Conservation (phyloP, 1,140 invertebrate species). For the Zaprionus vittiger region DNA sequence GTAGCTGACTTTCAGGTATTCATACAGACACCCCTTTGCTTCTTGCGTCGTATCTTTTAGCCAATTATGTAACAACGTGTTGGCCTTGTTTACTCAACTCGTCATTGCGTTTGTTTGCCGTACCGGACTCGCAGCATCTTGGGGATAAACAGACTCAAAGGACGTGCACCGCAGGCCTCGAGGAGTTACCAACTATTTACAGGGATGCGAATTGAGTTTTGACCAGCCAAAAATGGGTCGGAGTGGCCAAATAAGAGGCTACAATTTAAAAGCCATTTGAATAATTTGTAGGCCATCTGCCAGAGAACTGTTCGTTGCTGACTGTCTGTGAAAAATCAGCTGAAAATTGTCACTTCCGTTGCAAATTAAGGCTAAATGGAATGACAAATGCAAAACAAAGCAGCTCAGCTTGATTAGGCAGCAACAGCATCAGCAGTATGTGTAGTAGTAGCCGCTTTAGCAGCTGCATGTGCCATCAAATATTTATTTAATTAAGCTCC, state of each 20-base stretch:
- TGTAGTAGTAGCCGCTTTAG: too few relatives aligned
- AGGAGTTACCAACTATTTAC: neutral
- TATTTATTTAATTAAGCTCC: neutral
- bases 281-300: constrained; percentile 15
- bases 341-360: neutral
- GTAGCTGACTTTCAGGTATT: neutral
- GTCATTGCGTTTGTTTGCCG: constrained; percentile 4
- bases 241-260: constrained; percentile 25
- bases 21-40: neutral
- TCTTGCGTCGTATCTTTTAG: neutral
- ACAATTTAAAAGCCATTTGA: constrained; percentile 38
- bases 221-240: neutral
- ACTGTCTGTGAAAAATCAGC: neutral
- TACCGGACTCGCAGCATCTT: neutral
- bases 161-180: constrained; percentile 8
- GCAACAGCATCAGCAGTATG: neutral
- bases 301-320: neutral
- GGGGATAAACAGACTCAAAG: constrained; percentile 8
- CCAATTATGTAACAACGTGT: neutral
- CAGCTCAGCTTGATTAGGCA: neutral
- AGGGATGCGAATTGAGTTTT: neutral
- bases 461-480: neutral
- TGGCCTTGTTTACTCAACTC: constrained; percentile 7
- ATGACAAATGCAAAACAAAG: neutral
- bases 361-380: neutral